Base-by-base conservation (phyloP, 2,888 invertebrate genomes). In the Nipponacmea schrenckii region DNA sequence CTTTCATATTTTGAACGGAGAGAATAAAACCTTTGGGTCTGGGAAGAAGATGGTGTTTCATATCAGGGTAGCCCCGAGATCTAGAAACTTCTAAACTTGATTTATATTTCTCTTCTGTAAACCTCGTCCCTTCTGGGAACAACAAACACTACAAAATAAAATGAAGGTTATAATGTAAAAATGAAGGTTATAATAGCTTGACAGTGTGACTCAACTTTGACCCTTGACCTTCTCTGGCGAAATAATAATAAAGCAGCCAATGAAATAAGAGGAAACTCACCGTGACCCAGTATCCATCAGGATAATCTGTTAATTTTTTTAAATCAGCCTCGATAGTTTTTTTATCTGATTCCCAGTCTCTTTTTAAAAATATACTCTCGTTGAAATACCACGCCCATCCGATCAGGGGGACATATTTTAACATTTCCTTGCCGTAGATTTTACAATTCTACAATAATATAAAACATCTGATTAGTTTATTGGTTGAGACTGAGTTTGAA, bases 371-470 rank as follows among this genome's bases (percentile, higher is more conserved):
- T 75, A 97, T 95, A 90, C 95, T 95, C 88, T 97, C 97, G 0
- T 95, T 94, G 89, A 96, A 95, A 90, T 95, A 95, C 96, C 97
- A 98, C 83, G 94, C 94, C 97, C 97, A 98, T 48, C 97, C 97
- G 81, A 97, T 92, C 14, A 96, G 80, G 1, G 98, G 98, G 78
- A 97, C 91, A 88, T 95, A 96, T 81, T 94, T 93, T 77, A 97
- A 93, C 17, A 94, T 94, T 89, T 96, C 95, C 90, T 98, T 98
- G 0, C 96, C 96, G 89, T 96, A 97, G 0, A 97, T 96, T 91
- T 97, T 97, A 82, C 96, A 95, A 88, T 96, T 96, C 93, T 95
- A 89, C 82, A 92, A 92, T 74, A 76, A 79, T 69, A 82, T 48
- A 67, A 67, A 68, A 48, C 56, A 62, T 26, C n/a, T n/a, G n/a